These are phyloP conservation scores for Scylla paramamosain DNA, from an alignment of 1,140 invertebrate genomes.

Conservation along the genomic window DNA sequence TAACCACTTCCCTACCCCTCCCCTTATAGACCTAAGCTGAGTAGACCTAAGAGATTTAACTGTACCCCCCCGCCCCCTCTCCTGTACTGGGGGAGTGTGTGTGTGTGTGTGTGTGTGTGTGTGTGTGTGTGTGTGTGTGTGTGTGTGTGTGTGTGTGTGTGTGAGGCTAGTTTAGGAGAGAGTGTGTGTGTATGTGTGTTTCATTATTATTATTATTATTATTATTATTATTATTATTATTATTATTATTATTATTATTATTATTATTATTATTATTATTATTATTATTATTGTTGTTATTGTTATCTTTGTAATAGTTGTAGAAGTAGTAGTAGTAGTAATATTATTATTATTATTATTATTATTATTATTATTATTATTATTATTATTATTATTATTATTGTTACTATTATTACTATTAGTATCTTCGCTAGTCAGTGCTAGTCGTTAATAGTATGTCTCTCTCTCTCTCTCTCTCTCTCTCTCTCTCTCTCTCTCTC, in stretches of 20 bases:
- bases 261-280: too few species aligned
- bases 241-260: too few species aligned
- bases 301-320: too few species aligned
- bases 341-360: too few species aligned
- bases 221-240: too few species aligned
- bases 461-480: neutral
- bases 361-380: neutral
- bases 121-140: constrained; percentile 4
- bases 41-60: neutral
- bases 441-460: neutral
- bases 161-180: neutral
- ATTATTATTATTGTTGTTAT: too few species aligned
- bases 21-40: neutral
- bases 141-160: neutral
- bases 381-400: constrained; percentile 26
- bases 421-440: neutral
- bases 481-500: neutral
- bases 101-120: neutral
- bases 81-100: neutral
- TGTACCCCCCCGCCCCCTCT: too few species aligned
- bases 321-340: too few species aligned
- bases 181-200: neutral
- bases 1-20: neutral
- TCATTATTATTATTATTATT: neutral
- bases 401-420: neutral